Evolutionary conservation across 2,113 vertebrate genomes (phyloP), one percentile per base, ranked within the genome.

Genomic region (Thamnophis sirtalis): DNA sequence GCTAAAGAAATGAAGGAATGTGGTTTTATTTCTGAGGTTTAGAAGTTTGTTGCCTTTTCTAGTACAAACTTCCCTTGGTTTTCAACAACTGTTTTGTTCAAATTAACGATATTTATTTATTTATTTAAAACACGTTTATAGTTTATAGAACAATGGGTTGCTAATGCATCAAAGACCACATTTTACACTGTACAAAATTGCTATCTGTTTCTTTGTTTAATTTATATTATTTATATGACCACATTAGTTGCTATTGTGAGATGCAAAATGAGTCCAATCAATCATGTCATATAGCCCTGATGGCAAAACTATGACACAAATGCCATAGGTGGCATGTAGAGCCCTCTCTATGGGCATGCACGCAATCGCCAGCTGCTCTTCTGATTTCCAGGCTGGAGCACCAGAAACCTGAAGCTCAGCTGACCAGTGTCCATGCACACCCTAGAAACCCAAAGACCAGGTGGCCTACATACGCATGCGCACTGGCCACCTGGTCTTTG

Each of bases 141-240:
- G n/a, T n/a, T n/a, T n/a, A n/a, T 43, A 43, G 43, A 43, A 43
- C 43, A 43, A 96, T 95, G 93, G 94, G 94, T 92, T 94, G 93
- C 95, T 93, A 94, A 86, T 94, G 93, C 55, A 95, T 51, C 94
- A 91, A 95, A 96, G 94, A 93, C 91, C 90, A 94, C 89, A 88
- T 91, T 95, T 84, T 17, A 90, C 38, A 49, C 26, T 91, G 21
- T 11, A 80, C 91, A 87, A 94, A 93, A 92, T 91, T 93, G 94
- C 58, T 94, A 63, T 63, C 9, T 28, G 9, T n/a, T 63, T n/a
- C 1, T n/a, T n/a, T 63, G 10, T 63, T 63, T 68, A 68, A 68
- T 68, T 68, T 68, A 68, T n/a, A 68, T 26, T 60, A 60, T 24
- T 26, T 60, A 60, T 60, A 60, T n/a, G 10, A 28, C 3, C 28